phyloP scores from a whole-genome alignment of 2,113 vertebrate genomes.

The Bostrychus sinensis region DNA sequence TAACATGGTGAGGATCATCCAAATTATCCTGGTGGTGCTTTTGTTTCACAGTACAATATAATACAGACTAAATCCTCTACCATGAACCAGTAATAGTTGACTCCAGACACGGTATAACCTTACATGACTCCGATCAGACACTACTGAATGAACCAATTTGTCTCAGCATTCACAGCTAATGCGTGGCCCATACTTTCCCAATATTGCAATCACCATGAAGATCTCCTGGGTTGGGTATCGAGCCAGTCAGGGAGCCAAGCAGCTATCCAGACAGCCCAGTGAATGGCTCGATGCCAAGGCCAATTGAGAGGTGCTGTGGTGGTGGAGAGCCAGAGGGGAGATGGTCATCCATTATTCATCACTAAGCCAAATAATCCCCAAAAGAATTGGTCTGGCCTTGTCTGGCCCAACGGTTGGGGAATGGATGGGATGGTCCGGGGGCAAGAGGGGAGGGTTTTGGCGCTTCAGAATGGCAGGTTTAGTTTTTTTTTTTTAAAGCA shows the following conservation, averaged over 20 bases:
- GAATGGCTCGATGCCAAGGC: constrained; percentile 79
- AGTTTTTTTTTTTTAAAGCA: constrained; percentile 55
- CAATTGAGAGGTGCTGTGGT: constrained; percentile 80
- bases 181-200: constrained; percentile 57
- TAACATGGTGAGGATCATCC: too few relatives aligned
- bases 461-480: constrained; percentile 69
- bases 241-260: constrained; percentile 57
- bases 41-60: neutral
- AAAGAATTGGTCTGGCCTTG: constrained; percentile 81
- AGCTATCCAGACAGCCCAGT: constrained; percentile 74
- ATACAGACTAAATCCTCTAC: neutral
- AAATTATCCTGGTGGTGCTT: neutral
- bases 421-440: constrained; percentile 75
- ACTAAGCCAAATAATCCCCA: constrained; percentile 83
- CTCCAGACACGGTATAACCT: neutral
- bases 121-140: constrained; percentile 1
- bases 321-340: constrained; percentile 80
- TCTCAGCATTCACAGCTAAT: constrained; percentile 32
- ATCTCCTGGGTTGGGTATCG: constrained; percentile 54
- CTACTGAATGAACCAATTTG: constrained; percentile 4
- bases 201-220: constrained; percentile 61
- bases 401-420: constrained; percentile 76
- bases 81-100: neutral
- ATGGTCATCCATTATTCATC: constrained; percentile 85
- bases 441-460: constrained; percentile 70